Conservation (phyloP, 2,797 vertebrate genomes). For the Strix occidentalis region DNA sequence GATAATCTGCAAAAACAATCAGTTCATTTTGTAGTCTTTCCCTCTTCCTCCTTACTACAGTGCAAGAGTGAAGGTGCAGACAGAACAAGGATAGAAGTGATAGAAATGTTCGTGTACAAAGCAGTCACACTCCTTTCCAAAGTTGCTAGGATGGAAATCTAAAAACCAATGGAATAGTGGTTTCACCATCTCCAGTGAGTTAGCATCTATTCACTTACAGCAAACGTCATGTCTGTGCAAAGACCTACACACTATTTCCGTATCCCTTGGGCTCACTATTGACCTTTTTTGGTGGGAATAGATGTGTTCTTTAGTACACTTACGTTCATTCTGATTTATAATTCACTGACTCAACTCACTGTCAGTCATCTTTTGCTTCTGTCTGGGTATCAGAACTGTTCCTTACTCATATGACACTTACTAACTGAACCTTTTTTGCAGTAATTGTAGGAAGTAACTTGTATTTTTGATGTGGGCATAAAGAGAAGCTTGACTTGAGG, state of each 20-base stretch:
- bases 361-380: not conserved
- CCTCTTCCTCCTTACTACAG: not conserved
- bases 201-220: not conserved
- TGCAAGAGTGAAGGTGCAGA: not conserved
- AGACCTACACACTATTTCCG: not conserved
- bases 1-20: not conserved
- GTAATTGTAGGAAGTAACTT: not conserved
- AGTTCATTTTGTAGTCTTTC: not conserved
- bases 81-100: not conserved
- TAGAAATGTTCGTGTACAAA: not conserved
- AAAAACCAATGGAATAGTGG: not conserved
- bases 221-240: not conserved
- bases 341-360: not conserved
- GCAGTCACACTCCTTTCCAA: not conserved
- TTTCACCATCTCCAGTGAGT: not conserved
- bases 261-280: not conserved
- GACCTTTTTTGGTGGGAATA: not conserved
- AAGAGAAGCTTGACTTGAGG: not conserved
- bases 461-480: not conserved
- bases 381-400: not conserved
- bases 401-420: not conserved
- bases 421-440: not conserved
- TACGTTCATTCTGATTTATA: not conserved
- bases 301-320: not conserved
- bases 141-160: not conserved